Percentiles rank a stretch among this genome's conserved stretches.
phyloP scores from a whole-genome alignment of 2,888 invertebrate genomes.

The Dicyrtoma fusca region DNA sequence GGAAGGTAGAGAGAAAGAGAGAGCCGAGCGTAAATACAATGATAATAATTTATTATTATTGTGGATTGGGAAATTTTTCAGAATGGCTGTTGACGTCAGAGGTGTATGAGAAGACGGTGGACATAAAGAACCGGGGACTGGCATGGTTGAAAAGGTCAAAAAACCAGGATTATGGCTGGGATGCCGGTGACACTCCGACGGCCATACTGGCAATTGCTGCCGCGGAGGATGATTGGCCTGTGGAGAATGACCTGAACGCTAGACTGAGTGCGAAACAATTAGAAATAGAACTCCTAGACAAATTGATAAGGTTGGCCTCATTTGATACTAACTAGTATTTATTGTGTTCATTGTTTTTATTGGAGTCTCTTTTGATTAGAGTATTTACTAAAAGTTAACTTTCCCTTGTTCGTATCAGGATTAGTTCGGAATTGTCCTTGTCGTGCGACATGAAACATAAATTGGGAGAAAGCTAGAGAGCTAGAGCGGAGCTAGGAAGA shows the following conservation, averaged over 20 bases:
- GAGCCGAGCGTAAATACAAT: no score
- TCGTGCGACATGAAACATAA: conserved; percentile 22
- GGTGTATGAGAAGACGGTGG: conserved; percentile 45
- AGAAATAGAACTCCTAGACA: conserved; percentile 81
- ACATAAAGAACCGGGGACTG: conserved; percentile 65
- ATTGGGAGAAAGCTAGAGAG: conserved; percentile 14
- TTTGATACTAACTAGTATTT: neutral
- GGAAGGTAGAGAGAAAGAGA: no score
- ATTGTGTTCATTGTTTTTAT: no score
- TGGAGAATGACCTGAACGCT: conserved; percentile 69
- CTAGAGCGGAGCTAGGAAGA: neutral
- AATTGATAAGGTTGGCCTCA: conserved; percentile 73
- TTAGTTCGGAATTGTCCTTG: neutral
- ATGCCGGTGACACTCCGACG: conserved; percentile 78
- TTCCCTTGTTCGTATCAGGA: neutral
- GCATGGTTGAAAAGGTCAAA: conserved; percentile 69
- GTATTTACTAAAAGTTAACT: neutral
- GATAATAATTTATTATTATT: no score
- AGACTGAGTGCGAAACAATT: conserved; percentile 82
- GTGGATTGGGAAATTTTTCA: conserved; percentile 1
- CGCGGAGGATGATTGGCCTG: conserved; percentile 58
- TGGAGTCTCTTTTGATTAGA: neutral
- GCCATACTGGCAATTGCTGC: conserved; percentile 77
- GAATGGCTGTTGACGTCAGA: conserved; percentile 25
- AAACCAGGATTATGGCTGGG: conserved; percentile 67